Evolutionary conservation across 2,888 invertebrate genomes (phyloP).

Genomic region (Euzophera pinguis): DNA sequence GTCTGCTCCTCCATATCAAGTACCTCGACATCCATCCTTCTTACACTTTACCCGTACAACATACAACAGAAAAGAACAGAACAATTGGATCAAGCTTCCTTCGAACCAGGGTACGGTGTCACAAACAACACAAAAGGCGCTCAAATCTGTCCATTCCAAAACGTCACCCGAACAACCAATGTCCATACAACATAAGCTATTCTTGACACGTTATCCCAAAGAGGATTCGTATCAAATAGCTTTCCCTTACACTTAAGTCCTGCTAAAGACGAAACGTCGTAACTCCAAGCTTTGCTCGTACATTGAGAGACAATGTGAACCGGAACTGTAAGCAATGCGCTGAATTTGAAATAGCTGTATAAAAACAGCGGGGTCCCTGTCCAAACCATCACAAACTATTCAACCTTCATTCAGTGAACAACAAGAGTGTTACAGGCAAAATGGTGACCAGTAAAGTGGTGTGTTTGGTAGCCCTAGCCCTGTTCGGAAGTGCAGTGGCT

Average conservation of each 20-base stretch:
- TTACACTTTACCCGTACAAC: conserved; percentile 29
- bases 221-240: conserved; percentile 76
- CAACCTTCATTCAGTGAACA: conserved; percentile 67
- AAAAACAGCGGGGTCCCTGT: conserved; percentile 72
- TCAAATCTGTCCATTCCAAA: conserved; percentile 44
- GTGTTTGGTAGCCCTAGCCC: conserved; percentile 69
- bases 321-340: conserved; percentile 68
- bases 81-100: conserved; percentile 55
- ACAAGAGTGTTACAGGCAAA: conserved; percentile 45
- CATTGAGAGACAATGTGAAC: conserved; percentile 67
- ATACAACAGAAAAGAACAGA: conserved; percentile 39
- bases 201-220: conserved; percentile 35
- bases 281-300: conserved; percentile 52
- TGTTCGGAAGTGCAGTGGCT: conserved; percentile 80
- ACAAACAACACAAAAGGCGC: conserved; percentile 76
- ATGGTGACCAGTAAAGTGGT: conserved; percentile 74
- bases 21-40: conserved; percentile 42
- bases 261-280: conserved; percentile 53
- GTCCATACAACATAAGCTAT: conserved; percentile 52
- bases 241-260: conserved; percentile 70
- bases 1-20: conserved; percentile 68
- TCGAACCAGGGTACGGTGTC: conserved; percentile 74
- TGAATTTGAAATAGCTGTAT: conserved; percentile 80
- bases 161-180: conserved; percentile 37
- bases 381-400: conserved; percentile 71